A percentile compares a stretch with the other conserved stretches of the same genome.
Evolutionary conservation across 2,797 vertebrate genomes (phyloP).

Genomic region (Poeciliopsis infans): DNA sequence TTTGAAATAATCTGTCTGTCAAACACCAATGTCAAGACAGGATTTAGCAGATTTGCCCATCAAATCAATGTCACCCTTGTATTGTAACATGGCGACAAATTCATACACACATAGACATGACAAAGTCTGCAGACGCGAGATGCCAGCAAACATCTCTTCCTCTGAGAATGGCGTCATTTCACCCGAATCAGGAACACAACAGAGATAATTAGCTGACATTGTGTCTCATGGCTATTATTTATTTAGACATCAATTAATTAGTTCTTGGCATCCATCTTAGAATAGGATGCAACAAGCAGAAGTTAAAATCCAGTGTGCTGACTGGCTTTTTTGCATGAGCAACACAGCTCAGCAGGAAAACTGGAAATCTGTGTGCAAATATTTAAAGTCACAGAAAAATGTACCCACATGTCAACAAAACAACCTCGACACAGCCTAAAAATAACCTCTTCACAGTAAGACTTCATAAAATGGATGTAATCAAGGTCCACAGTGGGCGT

Average conservation of each 20-base stretch:
- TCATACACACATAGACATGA: constrained; percentile 25
- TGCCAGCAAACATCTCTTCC: constrained; percentile 23
- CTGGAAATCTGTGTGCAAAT: constrained; percentile 15
- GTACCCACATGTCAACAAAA: neutral
- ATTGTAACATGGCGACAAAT: constrained; percentile 53
- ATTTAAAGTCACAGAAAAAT: neutral
- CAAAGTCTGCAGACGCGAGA: constrained; percentile 7
- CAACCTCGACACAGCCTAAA: neutral
- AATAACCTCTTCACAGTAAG: neutral
- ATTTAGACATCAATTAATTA: constrained; percentile 50
- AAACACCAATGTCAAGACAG: constrained; percentile 72
- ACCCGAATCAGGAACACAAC: constrained; percentile 54
- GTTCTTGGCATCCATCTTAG: constrained; percentile 27
- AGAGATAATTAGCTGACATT: constrained; percentile 54
- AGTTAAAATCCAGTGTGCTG: neutral
- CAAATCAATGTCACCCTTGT: constrained; percentile 69
- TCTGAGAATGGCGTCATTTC: constrained; percentile 5
- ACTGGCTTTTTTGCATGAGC: neutral
- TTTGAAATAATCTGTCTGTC: constrained; percentile 73
- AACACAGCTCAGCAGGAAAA: neutral
- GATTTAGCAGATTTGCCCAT: constrained; percentile 72
- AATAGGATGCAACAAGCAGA: constrained; percentile 36
- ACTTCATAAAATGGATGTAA: constrained; percentile 10
- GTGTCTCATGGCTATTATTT: constrained; percentile 40
- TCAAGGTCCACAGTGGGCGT: neutral